These are phyloP conservation scores for Diabrotica undecimpunctata DNA, from an alignment of 1,140 invertebrate genomes.

Conservation along the genomic window DNA sequence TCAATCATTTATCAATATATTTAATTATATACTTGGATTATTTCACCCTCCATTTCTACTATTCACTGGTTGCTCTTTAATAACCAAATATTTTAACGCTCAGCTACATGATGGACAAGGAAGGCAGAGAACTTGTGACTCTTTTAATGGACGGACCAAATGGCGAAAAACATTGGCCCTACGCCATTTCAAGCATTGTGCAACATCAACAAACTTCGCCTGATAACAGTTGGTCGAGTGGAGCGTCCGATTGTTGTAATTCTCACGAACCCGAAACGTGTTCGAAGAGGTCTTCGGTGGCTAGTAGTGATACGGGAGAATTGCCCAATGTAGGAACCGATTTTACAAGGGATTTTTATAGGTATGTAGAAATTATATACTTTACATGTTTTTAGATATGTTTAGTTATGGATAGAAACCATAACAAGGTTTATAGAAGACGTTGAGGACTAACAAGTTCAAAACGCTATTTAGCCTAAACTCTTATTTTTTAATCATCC, in stretches of 20 bases:
- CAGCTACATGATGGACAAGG: constrained; percentile 56
- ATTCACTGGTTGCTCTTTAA: no score
- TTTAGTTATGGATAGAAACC: no score
- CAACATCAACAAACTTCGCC: constrained; percentile 48
- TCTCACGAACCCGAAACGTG: constrained; percentile 48
- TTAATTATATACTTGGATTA: no score
- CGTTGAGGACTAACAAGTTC: no score
- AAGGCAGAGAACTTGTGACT: constrained; percentile 52
- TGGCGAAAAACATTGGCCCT: constrained; percentile 51
- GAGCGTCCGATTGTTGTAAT: constrained; percentile 51
- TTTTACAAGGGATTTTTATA: constrained; percentile 72
- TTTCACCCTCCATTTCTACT: no score
- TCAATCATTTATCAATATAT: no score
- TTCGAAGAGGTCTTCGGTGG: constrained; percentile 65
- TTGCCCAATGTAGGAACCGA: constrained; percentile 67
- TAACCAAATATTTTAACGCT: no score
- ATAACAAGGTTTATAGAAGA: no score
- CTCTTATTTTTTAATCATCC: no score
- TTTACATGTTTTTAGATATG: no score
- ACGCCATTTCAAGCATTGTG: constrained; percentile 34
- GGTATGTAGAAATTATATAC: constrained; percentile 27
- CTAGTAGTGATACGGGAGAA: constrained; percentile 53
- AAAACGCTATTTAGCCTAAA: no score
- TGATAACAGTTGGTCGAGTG: constrained; percentile 62
- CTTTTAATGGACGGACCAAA: constrained; percentile 45